phyloP scores from a whole-genome alignment of 2,888 invertebrate genomes.

The Rutpela maculata region DNA sequence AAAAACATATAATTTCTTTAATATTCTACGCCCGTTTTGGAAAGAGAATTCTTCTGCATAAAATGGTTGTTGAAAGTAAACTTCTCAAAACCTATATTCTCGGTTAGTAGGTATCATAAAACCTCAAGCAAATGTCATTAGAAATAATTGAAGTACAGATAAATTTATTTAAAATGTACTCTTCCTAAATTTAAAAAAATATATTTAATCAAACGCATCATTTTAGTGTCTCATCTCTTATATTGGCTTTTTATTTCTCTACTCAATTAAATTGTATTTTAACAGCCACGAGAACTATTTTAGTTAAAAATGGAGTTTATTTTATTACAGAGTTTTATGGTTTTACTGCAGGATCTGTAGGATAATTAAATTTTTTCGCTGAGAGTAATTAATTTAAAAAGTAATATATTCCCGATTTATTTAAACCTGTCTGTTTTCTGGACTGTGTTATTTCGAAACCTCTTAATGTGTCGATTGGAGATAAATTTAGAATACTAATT shows the following conservation, averaged over 20 bases:
- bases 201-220: background rate
- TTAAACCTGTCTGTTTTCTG: background rate
- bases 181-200: background rate
- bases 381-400: constrained; percentile 29
- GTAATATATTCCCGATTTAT: constrained; percentile 2
- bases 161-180: background rate
- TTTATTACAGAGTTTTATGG: constrained; percentile 30
- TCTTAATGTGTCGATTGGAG: background rate
- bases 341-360: constrained; percentile 8
- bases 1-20: no score
- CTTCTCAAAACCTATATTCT: no score
- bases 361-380: constrained; percentile 17
- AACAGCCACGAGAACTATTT: constrained; percentile 44
- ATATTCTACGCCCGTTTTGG: no score
- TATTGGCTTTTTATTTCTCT: constrained; percentile 21
- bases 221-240: constrained; percentile 7
- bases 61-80: no score
- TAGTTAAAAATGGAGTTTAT: constrained; percentile 41
- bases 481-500: background rate
- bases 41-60: no score
- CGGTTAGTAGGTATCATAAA: no score
- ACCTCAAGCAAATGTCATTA: no score
- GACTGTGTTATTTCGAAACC: background rate
- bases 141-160: no score
- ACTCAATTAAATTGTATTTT: constrained; percentile 38